phyloP scores from a whole-genome alignment of 2,888 invertebrate species.

The Sipha maydis region DNA sequence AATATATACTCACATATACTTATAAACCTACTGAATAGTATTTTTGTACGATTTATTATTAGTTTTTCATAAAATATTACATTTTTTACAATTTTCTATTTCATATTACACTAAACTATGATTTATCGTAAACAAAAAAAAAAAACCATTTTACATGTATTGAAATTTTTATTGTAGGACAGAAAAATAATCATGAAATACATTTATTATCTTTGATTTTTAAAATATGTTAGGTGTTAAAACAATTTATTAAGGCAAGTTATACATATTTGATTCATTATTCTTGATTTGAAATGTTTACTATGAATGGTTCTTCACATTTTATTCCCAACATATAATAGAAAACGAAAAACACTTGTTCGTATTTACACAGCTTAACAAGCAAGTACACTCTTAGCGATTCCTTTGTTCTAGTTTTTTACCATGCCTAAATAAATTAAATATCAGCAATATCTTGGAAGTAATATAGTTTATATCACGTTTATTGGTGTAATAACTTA shows the following conservation, averaged over 20 bases:
- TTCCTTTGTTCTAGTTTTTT: constrained; percentile 46
- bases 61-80: background rate
- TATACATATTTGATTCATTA: constrained; percentile 49
- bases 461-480: constrained; percentile 5
- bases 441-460: constrained; percentile 37
- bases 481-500: constrained; percentile 20
- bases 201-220: constrained; percentile 30
- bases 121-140: background rate
- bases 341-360: constrained; percentile 53
- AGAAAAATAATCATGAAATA: background rate
- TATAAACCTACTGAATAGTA: background rate
- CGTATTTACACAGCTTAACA: constrained; percentile 47
- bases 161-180: background rate
- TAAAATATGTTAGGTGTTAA: constrained; percentile 8
- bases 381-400: constrained; percentile 28
- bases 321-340: constrained; percentile 41
- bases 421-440: constrained; percentile 35
- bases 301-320: constrained; percentile 34
- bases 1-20: too few relatives aligned
- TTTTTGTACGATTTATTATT: background rate
- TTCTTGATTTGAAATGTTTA: constrained; percentile 38
- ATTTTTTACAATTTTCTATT: background rate
- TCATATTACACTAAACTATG: background rate
- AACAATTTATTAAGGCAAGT: constrained; percentile 27
- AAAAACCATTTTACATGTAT: background rate